These are phyloP conservation scores for Anthonomus grandis DNA, from an alignment of 1,140 invertebrate species.

Conservation along the genomic window DNA sequence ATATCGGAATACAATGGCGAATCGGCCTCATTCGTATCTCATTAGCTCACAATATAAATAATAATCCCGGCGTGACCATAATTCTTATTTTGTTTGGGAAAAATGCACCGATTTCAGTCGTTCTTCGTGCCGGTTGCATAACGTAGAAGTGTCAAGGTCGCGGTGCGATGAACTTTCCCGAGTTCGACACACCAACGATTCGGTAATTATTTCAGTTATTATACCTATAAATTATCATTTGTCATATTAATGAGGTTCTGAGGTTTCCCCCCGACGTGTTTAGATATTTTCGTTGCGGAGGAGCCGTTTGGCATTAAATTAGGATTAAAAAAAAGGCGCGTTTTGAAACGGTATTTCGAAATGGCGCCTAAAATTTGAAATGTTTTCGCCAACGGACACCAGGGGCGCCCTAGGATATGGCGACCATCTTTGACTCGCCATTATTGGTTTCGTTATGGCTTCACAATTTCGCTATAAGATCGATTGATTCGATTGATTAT, in stretches of 20 bases:
- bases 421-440: no score
- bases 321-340: no score
- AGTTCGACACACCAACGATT: neutral
- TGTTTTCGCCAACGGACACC: neutral
- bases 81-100: conserved; percentile 10
- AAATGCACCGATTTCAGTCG: no score
- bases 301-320: no score
- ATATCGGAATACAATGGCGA: neutral
- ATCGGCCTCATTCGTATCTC: conserved; percentile 3
- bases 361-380: neutral
- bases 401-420: no score
- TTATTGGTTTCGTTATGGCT: no score
- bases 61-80: neutral
- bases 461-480: no score
- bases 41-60: conserved; percentile 2
- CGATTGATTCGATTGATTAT: no score
- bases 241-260: conserved; percentile 11
- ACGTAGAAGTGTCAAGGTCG: conserved; percentile 17
- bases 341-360: neutral
- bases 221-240: conserved; percentile 10
- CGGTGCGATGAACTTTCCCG: conserved; percentile 8
- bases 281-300: no score
- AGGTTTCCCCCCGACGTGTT: neutral
- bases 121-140: conserved; percentile 7
- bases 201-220: neutral